Base-by-base conservation (phyloP, 2,113 vertebrate species). In the Tupaia tana region DNA sequence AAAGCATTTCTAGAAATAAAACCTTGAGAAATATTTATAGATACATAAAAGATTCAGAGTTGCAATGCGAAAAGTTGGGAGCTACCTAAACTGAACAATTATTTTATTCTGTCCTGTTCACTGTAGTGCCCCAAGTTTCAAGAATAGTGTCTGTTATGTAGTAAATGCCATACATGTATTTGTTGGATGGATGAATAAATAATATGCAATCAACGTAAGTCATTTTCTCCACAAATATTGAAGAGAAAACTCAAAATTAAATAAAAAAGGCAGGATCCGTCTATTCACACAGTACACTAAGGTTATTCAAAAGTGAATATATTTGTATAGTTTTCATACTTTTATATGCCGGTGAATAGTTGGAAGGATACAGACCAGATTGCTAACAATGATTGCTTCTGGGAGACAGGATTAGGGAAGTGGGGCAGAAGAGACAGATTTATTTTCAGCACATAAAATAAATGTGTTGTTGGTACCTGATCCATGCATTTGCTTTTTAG, bases 171-270 rank as follows among this genome's bases (percentile, higher is more conserved):
- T 22, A 4, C 25, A 85, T 58, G 67, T 66, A 70, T 63, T 81
- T 56, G 5, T n/a, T 73, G 10, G 16, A 29, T 67, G 29, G 75
- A 74, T 61, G n/a, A 43, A 58, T 34, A 67, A 12, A 80, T 84
- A 29, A n/a, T 61, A 52, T 43, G 1, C 29, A 24, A 90, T n/a
- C 20, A 63, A 18, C 56, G 91, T 13, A 81, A 75, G 27, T 52
- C 3, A 63, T 92, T 94, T 95, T 71, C 19, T 89, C 19, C 84
- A 9, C 92, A 94, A 90, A 67, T 83, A 92, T 64, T 87, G 82
- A 88, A 90, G 52, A 85, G 25, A 31, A 85, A 79, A 61, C 90
- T 7, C 27, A 81, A 95, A 84, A 7, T 18, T 80, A 59, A 87
- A 18, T 91, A 14, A 52, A 86, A 43, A 93, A 86, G 25, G 34